Percentiles rank a stretch among this genome's conserved stretches.
These are phyloP conservation scores for Antedon mediterranea DNA, from an alignment of 53 echinoderm and acorn worm genomes.

Conservation along the genomic window DNA sequence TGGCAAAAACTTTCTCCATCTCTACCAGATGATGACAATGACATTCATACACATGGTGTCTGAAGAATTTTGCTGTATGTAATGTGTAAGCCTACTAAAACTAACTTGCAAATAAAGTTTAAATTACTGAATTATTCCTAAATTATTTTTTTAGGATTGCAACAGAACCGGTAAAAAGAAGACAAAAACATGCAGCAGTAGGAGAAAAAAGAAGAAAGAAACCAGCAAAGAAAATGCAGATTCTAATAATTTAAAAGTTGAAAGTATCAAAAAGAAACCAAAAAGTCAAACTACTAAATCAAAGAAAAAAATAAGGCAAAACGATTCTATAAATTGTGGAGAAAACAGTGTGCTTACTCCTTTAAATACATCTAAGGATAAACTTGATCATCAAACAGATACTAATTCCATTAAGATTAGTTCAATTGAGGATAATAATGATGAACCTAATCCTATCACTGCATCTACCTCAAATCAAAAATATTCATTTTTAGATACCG, in stretches of 20 bases:
- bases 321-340: not conserved
- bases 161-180: not conserved
- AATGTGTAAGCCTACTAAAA: too few species aligned
- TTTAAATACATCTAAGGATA: not conserved
- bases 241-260: not conserved
- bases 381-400: not conserved
- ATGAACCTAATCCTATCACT: not conserved
- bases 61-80: too few species aligned
- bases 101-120: too few species aligned
- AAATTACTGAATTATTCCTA: too few species aligned
- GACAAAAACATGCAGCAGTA: not conserved
- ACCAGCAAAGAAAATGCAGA: not conserved
- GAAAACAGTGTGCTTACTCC: not conserved
- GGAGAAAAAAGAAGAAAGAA: not conserved
- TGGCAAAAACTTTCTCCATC: too few species aligned
- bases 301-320: not conserved
- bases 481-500: too few species aligned
- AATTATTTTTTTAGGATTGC: not conserved
- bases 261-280: too few species aligned
- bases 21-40: too few species aligned
- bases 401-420: not conserved
- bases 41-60: too few species aligned
- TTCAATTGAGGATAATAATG: too few species aligned
- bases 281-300: not conserved
- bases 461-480: too few species aligned